Conservation (phyloP, 2,888 invertebrate genomes). For the Arctia plantaginis region DNA sequence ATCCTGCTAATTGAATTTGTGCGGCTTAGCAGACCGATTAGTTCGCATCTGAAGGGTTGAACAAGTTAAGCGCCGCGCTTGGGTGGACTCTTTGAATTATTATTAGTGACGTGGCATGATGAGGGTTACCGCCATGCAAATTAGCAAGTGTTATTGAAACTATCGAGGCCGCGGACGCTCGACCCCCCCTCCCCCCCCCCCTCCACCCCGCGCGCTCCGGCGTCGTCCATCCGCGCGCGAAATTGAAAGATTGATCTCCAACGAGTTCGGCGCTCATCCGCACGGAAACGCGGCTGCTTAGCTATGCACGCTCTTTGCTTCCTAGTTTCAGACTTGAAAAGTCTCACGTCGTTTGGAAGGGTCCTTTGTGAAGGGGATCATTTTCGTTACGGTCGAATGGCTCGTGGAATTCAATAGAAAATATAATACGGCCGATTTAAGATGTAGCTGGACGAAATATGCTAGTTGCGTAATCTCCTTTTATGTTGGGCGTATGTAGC, state of each 20-base stretch:
- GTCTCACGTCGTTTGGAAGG: slow-evolving; percentile 41
- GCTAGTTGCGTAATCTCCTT: neutral
- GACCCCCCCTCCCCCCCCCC: neutral
- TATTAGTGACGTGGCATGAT: slow-evolving; percentile 53
- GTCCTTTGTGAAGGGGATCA: slow-evolving; percentile 29
- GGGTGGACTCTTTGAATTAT: slow-evolving; percentile 54
- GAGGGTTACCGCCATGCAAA: slow-evolving; percentile 52
- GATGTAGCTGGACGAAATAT: neutral
- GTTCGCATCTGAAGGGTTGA: slow-evolving; percentile 62
- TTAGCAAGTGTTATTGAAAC: slow-evolving; percentile 56
- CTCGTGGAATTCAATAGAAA: slow-evolving; percentile 1
- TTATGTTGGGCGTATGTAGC: neutral
- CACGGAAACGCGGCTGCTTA: slow-evolving; percentile 36
- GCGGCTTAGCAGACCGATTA: slow-evolving; percentile 69
- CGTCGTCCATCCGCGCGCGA: slow-evolving; percentile 37
- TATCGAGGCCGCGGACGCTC: slow-evolving; percentile 39
- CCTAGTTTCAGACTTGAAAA: slow-evolving; percentile 34
- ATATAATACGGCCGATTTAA: neutral
- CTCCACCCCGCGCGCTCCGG: neutral
- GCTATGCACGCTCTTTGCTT: slow-evolving; percentile 43
- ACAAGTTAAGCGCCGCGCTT: slow-evolving; percentile 48
- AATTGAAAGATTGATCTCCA: slow-evolving; percentile 55
- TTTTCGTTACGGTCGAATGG: slow-evolving; percentile 16
- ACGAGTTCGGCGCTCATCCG: slow-evolving; percentile 43
- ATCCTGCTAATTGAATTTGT: slow-evolving; percentile 70